These are phyloP conservation scores for Diadema setosum DNA, from an alignment of 35 echinoderm and acorn worm genomes.

Conservation along the genomic window DNA sequence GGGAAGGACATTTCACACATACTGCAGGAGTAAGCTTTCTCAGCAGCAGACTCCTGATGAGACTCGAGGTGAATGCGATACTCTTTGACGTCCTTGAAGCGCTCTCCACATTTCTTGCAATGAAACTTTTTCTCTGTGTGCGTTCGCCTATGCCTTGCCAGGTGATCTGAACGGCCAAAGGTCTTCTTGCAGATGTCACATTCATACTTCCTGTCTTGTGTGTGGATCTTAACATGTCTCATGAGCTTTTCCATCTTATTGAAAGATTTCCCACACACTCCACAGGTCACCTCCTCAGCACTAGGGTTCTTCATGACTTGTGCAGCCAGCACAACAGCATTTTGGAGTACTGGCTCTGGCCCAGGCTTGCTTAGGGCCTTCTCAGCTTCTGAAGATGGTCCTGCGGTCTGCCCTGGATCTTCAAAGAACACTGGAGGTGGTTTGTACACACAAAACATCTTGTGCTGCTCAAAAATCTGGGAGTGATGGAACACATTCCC, in stretches of 20 bases:
- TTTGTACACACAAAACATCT: not conserved
- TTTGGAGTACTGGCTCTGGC: not conserved
- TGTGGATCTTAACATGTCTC: not conserved
- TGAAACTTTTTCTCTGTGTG: not conserved
- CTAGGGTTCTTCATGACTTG: not conserved
- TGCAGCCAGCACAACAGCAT: not conserved
- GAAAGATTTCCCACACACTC: slow-evolving; percentile 22
- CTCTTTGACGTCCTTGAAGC: not conserved
- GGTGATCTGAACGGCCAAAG: not conserved
- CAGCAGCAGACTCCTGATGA: not conserved
- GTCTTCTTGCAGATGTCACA: not conserved
- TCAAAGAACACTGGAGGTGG: not conserved
- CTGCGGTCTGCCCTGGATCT: not conserved
- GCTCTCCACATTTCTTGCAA: not conserved
- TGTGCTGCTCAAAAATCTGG: not conserved
- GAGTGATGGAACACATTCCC: slow-evolving; percentile 8
- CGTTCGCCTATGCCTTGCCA: not conserved
- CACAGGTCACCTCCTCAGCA: slow-evolving; percentile 1
- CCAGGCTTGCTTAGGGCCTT: not conserved
- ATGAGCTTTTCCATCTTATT: not conserved
- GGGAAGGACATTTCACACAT: slow-evolving; percentile 1
- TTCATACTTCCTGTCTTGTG: not conserved
- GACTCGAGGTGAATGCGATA: not conserved
- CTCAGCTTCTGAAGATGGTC: not conserved
- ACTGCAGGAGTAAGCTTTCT: not conserved